Conservation (phyloP, 2,113 vertebrate genomes). For the Chiloscyllium plagiosum region DNA sequence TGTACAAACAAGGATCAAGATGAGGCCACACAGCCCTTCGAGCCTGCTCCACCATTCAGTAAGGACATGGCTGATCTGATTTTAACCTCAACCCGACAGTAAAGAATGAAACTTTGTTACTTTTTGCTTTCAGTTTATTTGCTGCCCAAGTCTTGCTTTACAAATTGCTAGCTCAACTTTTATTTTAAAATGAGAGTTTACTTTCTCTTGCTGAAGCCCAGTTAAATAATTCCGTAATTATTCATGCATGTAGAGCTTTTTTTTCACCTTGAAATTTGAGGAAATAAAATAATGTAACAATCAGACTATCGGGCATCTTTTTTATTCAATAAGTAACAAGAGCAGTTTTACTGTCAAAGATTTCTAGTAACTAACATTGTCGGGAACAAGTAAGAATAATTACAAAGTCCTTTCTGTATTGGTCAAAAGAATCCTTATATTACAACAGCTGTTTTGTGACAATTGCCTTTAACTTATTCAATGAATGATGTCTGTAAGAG, state of each 20-base stretch:
- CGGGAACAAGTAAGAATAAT: constrained; percentile 26
- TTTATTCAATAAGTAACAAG: neutral
- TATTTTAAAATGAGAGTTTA: neutral
- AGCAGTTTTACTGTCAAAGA: constrained; percentile 12
- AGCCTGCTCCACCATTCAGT: too few relatives aligned
- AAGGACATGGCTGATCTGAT: too few relatives aligned
- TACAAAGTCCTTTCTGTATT: constrained; percentile 28
- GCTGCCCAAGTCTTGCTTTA: neutral
- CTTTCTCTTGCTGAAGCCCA: neutral
- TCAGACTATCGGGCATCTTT: neutral
- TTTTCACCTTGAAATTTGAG: constrained; percentile 2
- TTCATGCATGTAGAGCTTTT: neutral
- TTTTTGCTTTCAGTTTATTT: neutral
- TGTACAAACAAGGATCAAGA: too few relatives aligned
- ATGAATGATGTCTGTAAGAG: constrained; percentile 69
- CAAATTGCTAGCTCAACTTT: neutral
- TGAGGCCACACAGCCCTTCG: too few relatives aligned
- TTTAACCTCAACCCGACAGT: too few relatives aligned
- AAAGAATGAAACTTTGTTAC: neutral
- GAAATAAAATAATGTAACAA: constrained; percentile 5
- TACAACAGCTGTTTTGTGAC: constrained; percentile 60
- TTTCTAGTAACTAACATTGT: neutral
- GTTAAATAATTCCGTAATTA: constrained; percentile 13
- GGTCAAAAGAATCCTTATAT: constrained; percentile 16
- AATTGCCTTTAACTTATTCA: constrained; percentile 57